Evolutionary conservation across 2,113 vertebrate genomes (phyloP), one percentile per base, ranked within the genome.

Genomic region (Gasterosteus nipponicus): DNA sequence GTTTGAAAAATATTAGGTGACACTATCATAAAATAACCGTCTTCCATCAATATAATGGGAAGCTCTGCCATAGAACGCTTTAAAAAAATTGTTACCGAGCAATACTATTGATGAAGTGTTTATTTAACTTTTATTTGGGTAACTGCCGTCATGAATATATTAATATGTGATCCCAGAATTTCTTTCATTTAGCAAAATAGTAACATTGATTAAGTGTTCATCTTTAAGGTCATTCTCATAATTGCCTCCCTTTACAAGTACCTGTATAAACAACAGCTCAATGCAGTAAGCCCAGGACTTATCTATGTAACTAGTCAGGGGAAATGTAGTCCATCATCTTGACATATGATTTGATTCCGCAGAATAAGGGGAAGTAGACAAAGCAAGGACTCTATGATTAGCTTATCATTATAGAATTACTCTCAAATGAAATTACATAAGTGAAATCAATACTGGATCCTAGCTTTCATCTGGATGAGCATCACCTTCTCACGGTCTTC

Each of bases 401-500:
- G 26, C 10, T 44, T 53, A 16, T 69, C 47, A 41, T 73, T 35
- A 35, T 19, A 26, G 7, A 57, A 60, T 53, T 15, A 42, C 35
- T 70, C 10, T n/a, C 67, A 6, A 38, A 78, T 62, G 47, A 31
- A 10, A 42, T 62, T 12, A 68, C 46, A 33, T 29, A 19, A 19
- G 16, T 60, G 12, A 61, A 54, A 76, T 72, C 26, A 57, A 26
- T 57, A 59, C 69, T 44, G 19, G 33, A 33, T 65, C 22, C 5
- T 4, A 38, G 44, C 53, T 39, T 77, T 59, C 41, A 69, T 22
- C 14, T 69, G 47, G 26, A 41, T 49, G 5, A 7, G 49, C 44
- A 47, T 71, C 15, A 49, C 57, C 33, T 66, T 68, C 63, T 31
- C 57, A 41, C 51, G n/a, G 54, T 73, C 15, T 26, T 82, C 26